Evolutionary conservation across 2,888 invertebrate genomes (phyloP).

Genomic region (Helleia helle): DNA sequence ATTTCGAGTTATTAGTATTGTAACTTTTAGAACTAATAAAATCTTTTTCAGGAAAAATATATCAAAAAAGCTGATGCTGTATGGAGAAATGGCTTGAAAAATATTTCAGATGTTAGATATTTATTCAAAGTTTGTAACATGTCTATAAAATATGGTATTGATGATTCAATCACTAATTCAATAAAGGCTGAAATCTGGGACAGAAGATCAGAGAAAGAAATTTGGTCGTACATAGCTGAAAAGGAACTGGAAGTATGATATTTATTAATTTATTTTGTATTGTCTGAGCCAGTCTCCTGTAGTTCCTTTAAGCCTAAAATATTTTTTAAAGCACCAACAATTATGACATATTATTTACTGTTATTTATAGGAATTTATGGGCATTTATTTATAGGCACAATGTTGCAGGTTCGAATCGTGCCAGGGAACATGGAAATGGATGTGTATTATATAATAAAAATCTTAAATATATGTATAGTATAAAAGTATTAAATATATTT

Average conservation of each 20-base stretch:
- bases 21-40: neutral
- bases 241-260: slow-evolving; percentile 53
- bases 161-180: slow-evolving; percentile 61
- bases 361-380: no score
- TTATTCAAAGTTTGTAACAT: slow-evolving; percentile 76
- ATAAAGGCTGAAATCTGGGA: slow-evolving; percentile 57
- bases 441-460: no score
- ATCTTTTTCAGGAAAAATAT: slow-evolving; percentile 48
- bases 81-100: slow-evolving; percentile 75
- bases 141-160: slow-evolving; percentile 72
- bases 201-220: slow-evolving; percentile 37
- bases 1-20: no score
- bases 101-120: slow-evolving; percentile 69
- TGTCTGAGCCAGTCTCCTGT: slow-evolving; percentile 1
- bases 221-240: slow-evolving; percentile 55
- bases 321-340: no score
- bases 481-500: no score
- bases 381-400: no score
- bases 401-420: no score
- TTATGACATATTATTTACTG: no score
- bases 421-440: no score
- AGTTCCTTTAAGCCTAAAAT: no score
- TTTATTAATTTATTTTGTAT: neutral
- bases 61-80: slow-evolving; percentile 74
- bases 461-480: no score